Evolutionary conservation across 64 coral and sea anemone species (phyloP).

Genomic region (Actinia tenebrosa): DNA sequence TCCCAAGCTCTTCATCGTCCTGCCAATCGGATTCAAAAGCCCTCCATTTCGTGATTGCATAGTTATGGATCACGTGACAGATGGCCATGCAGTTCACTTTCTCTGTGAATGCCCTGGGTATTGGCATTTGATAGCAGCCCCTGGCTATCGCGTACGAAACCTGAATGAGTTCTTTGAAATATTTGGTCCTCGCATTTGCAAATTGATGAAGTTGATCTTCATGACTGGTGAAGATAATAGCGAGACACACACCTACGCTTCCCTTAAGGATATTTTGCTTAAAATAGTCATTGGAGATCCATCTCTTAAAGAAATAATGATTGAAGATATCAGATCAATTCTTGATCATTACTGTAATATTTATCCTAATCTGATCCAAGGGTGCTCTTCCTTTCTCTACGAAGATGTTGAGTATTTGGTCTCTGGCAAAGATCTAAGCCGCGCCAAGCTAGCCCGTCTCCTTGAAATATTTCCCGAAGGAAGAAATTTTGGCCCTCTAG

Average conservation of each 20-base stretch:
- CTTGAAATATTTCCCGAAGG: slow-evolving; percentile 52
- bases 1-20: slow-evolving; percentile 63
- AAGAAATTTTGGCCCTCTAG: slow-evolving; percentile 58
- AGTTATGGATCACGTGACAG: slow-evolving; percentile 59
- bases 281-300: slow-evolving; percentile 42
- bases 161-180: slow-evolving; percentile 45
- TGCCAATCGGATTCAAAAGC: slow-evolving; percentile 71
- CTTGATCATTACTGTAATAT: slow-evolving; percentile 70
- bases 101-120: slow-evolving; percentile 85
- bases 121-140: slow-evolving; percentile 71
- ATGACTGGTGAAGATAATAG: slow-evolving; percentile 37
- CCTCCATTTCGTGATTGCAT: slow-evolving; percentile 46
- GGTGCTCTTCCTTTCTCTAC: slow-evolving; percentile 46
- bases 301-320: slow-evolving; percentile 31
- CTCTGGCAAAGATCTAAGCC: slow-evolving; percentile 52
- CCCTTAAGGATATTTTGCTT: slow-evolving; percentile 28
- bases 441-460: slow-evolving; percentile 48
- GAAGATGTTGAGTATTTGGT: slow-evolving; percentile 83
- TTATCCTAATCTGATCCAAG: slow-evolving; percentile 56
- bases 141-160: slow-evolving; percentile 66
- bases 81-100: slow-evolving; percentile 80
- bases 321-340: slow-evolving; percentile 59
- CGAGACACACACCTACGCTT: neutral
- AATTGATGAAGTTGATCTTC: slow-evolving; percentile 65
- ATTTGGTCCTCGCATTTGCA: slow-evolving; percentile 65